phyloP scores from a whole-genome alignment of 2,797 vertebrate species.

The Poecilia picta region DNA sequence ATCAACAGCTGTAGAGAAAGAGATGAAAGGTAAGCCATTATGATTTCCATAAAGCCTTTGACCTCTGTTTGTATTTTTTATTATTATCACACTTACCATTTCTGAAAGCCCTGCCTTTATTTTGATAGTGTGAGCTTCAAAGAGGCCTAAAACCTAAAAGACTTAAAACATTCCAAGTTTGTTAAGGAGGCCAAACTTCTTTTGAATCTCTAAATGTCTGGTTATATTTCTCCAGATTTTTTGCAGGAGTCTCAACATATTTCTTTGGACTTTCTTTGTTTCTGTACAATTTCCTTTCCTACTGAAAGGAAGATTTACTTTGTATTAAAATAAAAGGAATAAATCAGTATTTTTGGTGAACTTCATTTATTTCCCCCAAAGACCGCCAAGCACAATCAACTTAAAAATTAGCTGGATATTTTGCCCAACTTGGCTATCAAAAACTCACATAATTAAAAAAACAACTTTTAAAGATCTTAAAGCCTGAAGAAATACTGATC shows the following conservation, averaged over 20 bases:
- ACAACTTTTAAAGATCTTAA: background rate
- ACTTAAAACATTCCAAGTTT: too few species aligned
- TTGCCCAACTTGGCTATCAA: background rate
- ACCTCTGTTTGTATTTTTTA: conserved; percentile 31
- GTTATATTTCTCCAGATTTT: background rate
- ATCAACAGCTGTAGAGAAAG: conserved; percentile 20
- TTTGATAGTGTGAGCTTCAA: conserved; percentile 10
- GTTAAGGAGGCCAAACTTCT: background rate
- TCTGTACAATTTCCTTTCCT: background rate
- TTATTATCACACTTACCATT: conserved; percentile 15
- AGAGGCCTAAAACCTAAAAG: background rate
- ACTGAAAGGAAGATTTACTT: background rate
- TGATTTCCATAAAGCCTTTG: conserved; percentile 48
- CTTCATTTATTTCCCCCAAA: background rate
- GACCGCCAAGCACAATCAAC: background rate
- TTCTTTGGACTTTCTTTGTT: background rate
- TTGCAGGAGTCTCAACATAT: background rate
- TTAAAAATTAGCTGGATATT: background rate
- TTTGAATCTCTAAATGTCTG: background rate
- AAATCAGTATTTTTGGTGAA: background rate
- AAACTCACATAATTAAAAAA: background rate
- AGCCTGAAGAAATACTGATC: background rate
- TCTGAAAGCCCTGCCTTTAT: background rate
- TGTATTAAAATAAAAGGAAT: background rate
- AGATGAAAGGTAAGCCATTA: conserved; percentile 47